Percentiles rank a stretch among this genome's conserved stretches.
phyloP scores from a whole-genome alignment of 1,140 invertebrate genomes.

The Caerostris extrusa region DNA sequence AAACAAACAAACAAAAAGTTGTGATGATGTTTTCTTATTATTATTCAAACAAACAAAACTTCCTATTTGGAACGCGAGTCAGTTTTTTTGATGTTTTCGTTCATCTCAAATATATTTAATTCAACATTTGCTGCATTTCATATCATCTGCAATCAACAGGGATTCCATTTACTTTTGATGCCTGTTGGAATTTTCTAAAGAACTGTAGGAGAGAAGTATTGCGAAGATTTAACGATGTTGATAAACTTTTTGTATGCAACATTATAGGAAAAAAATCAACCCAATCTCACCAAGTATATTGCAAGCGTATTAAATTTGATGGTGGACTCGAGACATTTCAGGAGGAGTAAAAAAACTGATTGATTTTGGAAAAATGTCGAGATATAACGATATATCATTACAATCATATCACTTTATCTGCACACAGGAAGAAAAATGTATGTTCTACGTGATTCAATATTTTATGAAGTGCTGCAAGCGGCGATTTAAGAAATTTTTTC shows the following conservation, averaged over 20 bases:
- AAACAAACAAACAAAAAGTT: not conserved
- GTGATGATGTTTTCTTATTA: slow-evolving; percentile 6
- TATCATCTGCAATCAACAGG: slow-evolving; percentile 23
- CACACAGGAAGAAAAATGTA: not conserved
- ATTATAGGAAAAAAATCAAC: not conserved
- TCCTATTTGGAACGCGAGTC: not conserved
- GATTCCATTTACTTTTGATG: not conserved
- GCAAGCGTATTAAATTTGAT: no score
- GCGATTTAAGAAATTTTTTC: not conserved
- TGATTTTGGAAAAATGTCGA: not conserved
- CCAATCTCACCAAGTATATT: not conserved
- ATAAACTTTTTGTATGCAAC: not conserved
- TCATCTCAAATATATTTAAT: slow-evolving; percentile 24
- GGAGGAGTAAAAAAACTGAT: not conserved
- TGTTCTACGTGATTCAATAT: not conserved
- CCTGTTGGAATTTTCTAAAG: not conserved
- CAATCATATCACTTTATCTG: slow-evolving; percentile 31
- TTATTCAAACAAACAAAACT: not conserved
- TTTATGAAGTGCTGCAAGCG: slow-evolving; percentile 10
- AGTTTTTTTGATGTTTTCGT: slow-evolving; percentile 25
- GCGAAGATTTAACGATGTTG: not conserved
- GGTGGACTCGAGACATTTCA: no score
- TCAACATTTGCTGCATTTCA: slow-evolving; percentile 7
- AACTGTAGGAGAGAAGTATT: not conserved
- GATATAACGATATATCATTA: not conserved